Conservation (phyloP, 2,113 vertebrate genomes). For the Perccottus glenii region DNA sequence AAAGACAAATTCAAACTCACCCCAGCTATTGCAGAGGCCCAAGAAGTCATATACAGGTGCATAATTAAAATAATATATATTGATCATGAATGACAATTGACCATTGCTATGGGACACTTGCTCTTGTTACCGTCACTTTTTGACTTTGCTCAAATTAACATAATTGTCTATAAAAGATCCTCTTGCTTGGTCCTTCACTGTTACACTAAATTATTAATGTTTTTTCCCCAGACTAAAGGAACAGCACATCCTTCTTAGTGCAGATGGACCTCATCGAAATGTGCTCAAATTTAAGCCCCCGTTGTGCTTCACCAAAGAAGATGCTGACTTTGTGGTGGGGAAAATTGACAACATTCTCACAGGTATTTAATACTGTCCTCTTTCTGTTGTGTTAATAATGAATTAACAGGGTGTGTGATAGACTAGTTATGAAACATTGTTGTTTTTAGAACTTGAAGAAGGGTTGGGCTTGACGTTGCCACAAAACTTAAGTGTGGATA, state of each 20-base stretch:
- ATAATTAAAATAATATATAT: background rate
- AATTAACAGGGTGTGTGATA: background rate
- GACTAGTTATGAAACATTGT: background rate
- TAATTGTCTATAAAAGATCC: background rate
- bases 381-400: background rate
- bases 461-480: conserved; percentile 62
- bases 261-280: conserved; percentile 93
- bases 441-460: conserved; percentile 84
- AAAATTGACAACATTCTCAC: conserved; percentile 88
- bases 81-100: no score
- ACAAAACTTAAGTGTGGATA: conserved; percentile 27
- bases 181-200: background rate
- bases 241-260: conserved; percentile 86
- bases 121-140: no score
- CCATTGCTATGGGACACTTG: no score
- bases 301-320: conserved; percentile 89
- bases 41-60: conserved; percentile 92
- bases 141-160: no score
- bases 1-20: conserved; percentile 84
- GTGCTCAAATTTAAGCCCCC: conserved; percentile 97
- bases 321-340: conserved; percentile 85
- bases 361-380: conserved; percentile 70
- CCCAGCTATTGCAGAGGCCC: conserved; percentile 93
- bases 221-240: conserved; percentile 86
- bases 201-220: background rate